These are phyloP conservation scores for Theretra japonica DNA, from an alignment of 2,888 invertebrate genomes.

Conservation along the genomic window DNA sequence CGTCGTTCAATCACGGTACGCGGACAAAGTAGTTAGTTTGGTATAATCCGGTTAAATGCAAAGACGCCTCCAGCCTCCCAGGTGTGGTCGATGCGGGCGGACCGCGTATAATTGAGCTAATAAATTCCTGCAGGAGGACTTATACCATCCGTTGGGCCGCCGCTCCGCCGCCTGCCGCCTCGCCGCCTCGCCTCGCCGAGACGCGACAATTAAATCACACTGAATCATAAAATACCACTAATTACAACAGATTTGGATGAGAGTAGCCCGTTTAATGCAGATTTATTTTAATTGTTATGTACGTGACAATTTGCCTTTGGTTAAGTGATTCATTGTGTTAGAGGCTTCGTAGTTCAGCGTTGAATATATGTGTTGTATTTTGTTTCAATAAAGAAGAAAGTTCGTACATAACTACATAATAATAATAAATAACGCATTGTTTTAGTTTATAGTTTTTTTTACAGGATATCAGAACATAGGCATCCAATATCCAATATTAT, in stretches of 20 bases:
- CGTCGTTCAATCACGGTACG: neutral
- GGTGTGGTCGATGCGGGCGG: conserved; percentile 62
- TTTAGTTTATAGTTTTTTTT: too few species aligned
- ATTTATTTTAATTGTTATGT: conserved; percentile 15
- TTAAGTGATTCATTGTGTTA: conserved; percentile 5
- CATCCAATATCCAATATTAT: too few species aligned
- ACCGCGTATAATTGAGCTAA: conserved; percentile 78
- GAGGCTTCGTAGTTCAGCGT: neutral
- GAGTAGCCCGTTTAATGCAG: conserved; percentile 4
- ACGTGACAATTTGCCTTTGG: neutral
- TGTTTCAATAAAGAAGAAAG: neutral
- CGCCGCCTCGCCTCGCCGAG: conserved; percentile 56
- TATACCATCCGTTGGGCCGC: conserved; percentile 43
- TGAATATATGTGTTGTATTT: neutral
- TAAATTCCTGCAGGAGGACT: conserved; percentile 74
- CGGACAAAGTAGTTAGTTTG: conserved; percentile 45
- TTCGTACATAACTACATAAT: neutral
- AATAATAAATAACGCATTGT: too few species aligned
- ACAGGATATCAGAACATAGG: too few species aligned
- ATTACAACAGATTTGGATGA: conserved; percentile 53
- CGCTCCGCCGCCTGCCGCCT: conserved; percentile 41
- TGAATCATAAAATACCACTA: conserved; percentile 72
- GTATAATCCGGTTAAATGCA: conserved; percentile 61
- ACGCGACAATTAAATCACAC: conserved; percentile 78
- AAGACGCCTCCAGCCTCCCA: conserved; percentile 56